Evolutionary conservation across 2,888 invertebrate species (phyloP), one percentile per base, ranked within the genome.

Genomic region (Poecilus cupreus): DNA sequence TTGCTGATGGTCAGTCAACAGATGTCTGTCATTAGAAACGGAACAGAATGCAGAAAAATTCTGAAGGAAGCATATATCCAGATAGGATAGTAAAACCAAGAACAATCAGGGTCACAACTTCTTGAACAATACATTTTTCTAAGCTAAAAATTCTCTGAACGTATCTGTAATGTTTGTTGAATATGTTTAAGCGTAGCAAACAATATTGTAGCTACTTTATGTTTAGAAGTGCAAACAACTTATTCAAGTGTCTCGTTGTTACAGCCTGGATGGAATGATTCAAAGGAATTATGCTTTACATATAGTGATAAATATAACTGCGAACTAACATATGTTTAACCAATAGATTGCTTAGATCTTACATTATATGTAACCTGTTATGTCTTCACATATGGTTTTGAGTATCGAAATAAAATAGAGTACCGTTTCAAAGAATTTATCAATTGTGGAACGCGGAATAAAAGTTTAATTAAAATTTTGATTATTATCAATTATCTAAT

Each of bases 201-300:
- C 60, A 60, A 60, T 60, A 60, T 24, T 60, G 60, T 26, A 60
- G 60, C 60, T 60, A n/a, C 22, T 60, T 60, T 60, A 60, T 60
- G 60, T 60, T 60, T 60, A n/a, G 2, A 22, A 13, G 5, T 26
- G 60, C 60, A 60, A 60, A 60, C 60, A 60, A 32, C 60, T 60
- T 60, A 60, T 60, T 60, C 60, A 60, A 60, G 60, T 60, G 60
- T 60, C 60, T 60, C 18, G 54, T 54, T 60, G 24, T 57, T 57
- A 26, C 6, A 60, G 60, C 13, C 24, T 60, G 60, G 24, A 60
- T 60, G 24, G 60, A 60, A 60, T 24, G 60, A 60, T 60, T 60
- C 60, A 60, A 60, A 60, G 60, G 26, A 60, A 60, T 60, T 60
- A 60, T 60, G 60, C 60, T 60, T 26, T 60, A 60, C 60, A 24